Base-by-base conservation (phyloP, 1,140 invertebrate genomes). In the Sitobion miscanthi region DNA sequence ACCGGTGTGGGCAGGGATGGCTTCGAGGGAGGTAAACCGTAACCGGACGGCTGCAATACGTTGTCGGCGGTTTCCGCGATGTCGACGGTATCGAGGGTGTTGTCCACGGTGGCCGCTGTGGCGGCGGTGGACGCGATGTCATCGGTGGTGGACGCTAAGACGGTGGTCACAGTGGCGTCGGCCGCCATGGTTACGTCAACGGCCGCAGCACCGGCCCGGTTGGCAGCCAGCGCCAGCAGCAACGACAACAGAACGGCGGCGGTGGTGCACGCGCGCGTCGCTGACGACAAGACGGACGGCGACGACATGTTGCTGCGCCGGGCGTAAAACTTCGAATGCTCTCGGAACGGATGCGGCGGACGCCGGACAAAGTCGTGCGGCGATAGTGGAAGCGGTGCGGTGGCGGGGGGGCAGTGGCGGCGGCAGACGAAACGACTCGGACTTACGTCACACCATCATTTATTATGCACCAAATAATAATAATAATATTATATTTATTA, bases 271-370 rank as follows among this genome's bases (percentile, higher is more conserved):
- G 89, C 89, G 54, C 54, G 54, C 54, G 54, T 45, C 89, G 57
- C 23, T 69, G 89, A 69, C 89, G 57, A n/a, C 54, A 35, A 45
- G 38, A 69, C 57, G 89, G 57, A n/a, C 54, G 83, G 23, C 88
- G 62, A 77, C 30, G 35, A 90, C 89, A 90, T 90, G 89, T 90
- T 90, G 35, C 14, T 45, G 38, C 38, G 89, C 45, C 54, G 57
- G 42, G 25, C 89, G 89, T 45, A 30, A 69, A 69, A 69, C 89
- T 90, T 90, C 54, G 54, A 90, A 90, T 90, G 88, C 88, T n/a
- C 47, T 35, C n/a, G 38, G 88, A 30, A 42, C 35, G 45, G 83
- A 42, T 42, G 85, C 87, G 89, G 85, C 87, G 89, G 5, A 69
- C 42, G 42, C 86, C 89, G 89, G 25, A 35, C 87, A 77, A 25